Conservation (phyloP, 2,113 vertebrate species). For the Bubo bubo region DNA sequence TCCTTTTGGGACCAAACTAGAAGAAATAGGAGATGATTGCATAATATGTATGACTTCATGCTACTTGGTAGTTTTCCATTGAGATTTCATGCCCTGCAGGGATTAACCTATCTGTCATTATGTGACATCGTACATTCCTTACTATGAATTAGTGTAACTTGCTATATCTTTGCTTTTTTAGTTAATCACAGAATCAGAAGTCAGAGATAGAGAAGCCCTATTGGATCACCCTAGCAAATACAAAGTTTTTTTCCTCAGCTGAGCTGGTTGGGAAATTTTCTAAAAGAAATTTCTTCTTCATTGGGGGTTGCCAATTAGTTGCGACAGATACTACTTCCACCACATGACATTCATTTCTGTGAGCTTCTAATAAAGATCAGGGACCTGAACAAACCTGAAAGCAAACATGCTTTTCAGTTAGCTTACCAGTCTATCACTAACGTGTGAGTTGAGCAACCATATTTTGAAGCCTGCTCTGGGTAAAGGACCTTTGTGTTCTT, state of each 20-base stretch:
- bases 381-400: neutral
- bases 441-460: fast-evolving
- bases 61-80: neutral
- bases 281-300: neutral
- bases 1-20: neutral
- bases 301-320: neutral
- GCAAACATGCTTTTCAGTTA: neutral
- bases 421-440: neutral
- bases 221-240: neutral
- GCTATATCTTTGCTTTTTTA: neutral
- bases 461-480: neutral
- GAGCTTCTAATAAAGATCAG: neutral
- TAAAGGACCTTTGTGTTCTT: neutral
- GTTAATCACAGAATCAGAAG: neutral
- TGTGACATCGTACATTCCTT: neutral
- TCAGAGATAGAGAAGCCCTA: neutral
- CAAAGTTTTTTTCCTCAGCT: neutral
- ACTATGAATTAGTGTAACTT: neutral
- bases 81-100: neutral
- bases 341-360: neutral
- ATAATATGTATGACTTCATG: neutral
- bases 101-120: neutral
- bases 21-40: neutral
- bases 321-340: neutral
- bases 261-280: neutral